Conservation (phyloP, 2,797 vertebrate species). For the Aythya fuligula region DNA sequence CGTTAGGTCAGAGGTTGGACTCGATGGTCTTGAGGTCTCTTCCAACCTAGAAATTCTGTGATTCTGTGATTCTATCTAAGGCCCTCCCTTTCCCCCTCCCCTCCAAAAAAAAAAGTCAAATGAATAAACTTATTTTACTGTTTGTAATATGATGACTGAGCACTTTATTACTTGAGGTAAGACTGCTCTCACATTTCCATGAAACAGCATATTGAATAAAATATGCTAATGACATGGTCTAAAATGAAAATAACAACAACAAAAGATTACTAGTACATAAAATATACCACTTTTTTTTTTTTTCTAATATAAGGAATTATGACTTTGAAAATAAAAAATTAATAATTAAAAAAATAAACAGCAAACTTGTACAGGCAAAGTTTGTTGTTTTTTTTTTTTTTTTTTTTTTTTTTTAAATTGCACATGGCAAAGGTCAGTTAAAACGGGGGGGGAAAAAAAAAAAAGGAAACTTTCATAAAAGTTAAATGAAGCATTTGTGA, state of each 20-base stretch:
- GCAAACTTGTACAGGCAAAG: background rate
- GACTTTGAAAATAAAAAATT: background rate
- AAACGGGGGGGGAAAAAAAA: background rate
- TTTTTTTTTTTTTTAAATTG: background rate
- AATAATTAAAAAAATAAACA: background rate
- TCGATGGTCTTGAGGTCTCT: too few relatives aligned
- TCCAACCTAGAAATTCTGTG: too few relatives aligned
- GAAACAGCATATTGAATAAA: background rate
- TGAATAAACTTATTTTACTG: background rate
- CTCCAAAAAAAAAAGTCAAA: background rate
- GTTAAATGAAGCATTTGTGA: background rate
- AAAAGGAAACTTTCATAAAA: background rate
- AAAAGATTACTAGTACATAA: background rate
- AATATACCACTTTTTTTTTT: background rate
- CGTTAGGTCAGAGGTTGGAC: too few relatives aligned
- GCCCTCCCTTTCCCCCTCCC: too few relatives aligned
- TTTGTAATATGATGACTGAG: background rate
- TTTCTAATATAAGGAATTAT: background rate
- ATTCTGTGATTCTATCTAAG: background rate
- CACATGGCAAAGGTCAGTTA: background rate
- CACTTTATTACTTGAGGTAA: background rate
- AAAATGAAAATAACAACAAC: background rate
- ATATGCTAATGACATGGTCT: background rate
- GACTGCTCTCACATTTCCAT: background rate
- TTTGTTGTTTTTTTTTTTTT: constrained; percentile 27